Evolutionary conservation across 2,797 vertebrate genomes (phyloP).

Genomic region (Oryzias dopingdopingensis): DNA sequence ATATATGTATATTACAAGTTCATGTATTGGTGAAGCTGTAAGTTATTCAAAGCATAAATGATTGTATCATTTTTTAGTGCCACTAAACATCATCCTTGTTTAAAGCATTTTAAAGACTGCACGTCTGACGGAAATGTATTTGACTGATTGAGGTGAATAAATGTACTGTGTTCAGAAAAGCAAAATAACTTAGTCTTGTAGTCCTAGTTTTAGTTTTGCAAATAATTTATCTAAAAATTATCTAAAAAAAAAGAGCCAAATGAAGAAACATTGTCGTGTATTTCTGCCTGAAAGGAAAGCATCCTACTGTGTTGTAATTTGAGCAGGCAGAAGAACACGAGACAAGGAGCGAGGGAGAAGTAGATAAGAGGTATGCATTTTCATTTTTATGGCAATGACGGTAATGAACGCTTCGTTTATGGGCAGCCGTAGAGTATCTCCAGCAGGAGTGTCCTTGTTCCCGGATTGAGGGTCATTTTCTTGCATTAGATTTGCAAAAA

Average conservation of each 20-base stretch:
- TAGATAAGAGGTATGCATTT: constrained; percentile 32
- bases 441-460: constrained; percentile 41
- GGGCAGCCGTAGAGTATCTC: constrained; percentile 27
- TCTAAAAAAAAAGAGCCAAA: too few species aligned
- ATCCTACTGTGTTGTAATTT: neutral
- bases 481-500: neutral
- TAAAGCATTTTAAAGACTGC: too few species aligned
- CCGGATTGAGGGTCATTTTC: constrained; percentile 26
- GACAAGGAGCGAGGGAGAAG: constrained; percentile 17
- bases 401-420: constrained; percentile 45
- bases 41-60: neutral
- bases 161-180: too few species aligned
- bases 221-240: too few species aligned
- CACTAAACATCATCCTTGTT: too few species aligned
- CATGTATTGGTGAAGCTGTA: neutral
- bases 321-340: constrained; percentile 19
- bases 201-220: too few species aligned
- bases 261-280: too few species aligned
- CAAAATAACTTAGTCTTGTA: too few species aligned
- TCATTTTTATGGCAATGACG: constrained; percentile 29
- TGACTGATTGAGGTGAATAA: too few species aligned
- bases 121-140: too few species aligned
- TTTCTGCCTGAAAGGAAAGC: too few species aligned
- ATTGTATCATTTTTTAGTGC: neutral
- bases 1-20: neutral